Percentiles rank a stretch among this genome's conserved stretches.
phyloP scores from a whole-genome alignment of 2,888 invertebrate species.

The Acanthosepion lycidas region DNA sequence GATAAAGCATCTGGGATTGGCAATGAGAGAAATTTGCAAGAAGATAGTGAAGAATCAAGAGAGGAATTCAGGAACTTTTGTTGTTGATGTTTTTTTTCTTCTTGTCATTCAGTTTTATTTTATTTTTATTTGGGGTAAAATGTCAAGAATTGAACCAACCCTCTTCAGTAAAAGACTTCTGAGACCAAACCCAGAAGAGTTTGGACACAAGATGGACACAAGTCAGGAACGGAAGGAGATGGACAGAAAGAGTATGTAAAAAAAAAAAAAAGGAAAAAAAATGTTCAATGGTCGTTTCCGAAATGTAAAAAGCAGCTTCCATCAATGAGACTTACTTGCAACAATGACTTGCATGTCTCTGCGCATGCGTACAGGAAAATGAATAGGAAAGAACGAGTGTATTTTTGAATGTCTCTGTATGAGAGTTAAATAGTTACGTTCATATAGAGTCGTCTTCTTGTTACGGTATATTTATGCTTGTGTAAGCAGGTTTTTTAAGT shows the following conservation, averaged over 20 bases:
- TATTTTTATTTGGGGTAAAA: neutral
- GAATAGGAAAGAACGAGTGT: neutral
- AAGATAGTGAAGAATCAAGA: neutral
- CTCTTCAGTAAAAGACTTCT: slow-evolving; percentile 1
- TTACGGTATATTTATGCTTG: neutral
- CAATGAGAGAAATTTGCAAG: neutral
- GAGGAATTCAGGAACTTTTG: neutral
- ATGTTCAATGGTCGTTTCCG: neutral
- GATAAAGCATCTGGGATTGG: neutral
- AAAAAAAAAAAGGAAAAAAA: neutral
- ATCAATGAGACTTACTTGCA: slow-evolving; percentile 18
- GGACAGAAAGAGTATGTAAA: neutral
- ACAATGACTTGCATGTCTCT: neutral
- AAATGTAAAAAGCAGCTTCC: neutral
- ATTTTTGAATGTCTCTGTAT: neutral
- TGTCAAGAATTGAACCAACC: neutral
- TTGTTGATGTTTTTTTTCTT: neutral
- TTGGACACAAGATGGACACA: slow-evolving; percentile 10
- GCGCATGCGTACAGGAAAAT: neutral
- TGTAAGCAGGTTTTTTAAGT: neutral
- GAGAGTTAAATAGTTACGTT: neutral
- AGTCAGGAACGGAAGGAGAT: neutral
- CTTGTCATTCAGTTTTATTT: neutral
- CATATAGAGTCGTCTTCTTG: neutral
- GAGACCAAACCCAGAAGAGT: neutral